phyloP scores from a whole-genome alignment of 2,888 invertebrate genomes.

The Phortica okadai region DNA sequence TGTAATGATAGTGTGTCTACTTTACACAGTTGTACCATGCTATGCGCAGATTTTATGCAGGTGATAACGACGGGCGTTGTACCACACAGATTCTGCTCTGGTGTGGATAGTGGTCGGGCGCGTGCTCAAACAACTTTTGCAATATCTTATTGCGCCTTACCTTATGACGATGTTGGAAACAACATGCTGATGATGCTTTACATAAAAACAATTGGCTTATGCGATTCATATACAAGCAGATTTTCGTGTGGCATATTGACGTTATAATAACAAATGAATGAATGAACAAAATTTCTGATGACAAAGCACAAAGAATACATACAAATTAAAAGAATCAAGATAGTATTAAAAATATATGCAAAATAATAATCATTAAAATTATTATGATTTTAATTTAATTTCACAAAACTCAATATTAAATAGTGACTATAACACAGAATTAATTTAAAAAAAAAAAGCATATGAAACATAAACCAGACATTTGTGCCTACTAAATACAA shows the following conservation, averaged over 20 bases:
- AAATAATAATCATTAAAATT: too few species aligned
- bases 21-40: background rate
- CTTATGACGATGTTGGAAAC: background rate
- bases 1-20: background rate
- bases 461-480: slow-evolving; percentile 38
- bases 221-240: too few species aligned
- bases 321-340: too few species aligned
- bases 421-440: slow-evolving; percentile 54
- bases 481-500: slow-evolving; percentile 13
- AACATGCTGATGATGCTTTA: too few species aligned
- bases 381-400: too few species aligned
- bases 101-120: slow-evolving; percentile 45
- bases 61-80: slow-evolving; percentile 49
- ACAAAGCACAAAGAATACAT: too few species aligned
- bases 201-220: too few species aligned
- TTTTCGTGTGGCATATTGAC: too few species aligned
- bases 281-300: too few species aligned
- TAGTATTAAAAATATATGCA: too few species aligned
- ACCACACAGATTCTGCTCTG: background rate
- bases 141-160: slow-evolving; percentile 18
- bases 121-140: slow-evolving; percentile 28
- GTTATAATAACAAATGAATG: too few species aligned
- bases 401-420: background rate
- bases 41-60: slow-evolving; percentile 45
- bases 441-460: slow-evolving; percentile 54